phyloP scores from a whole-genome alignment of 2,113 vertebrate species.

The Ophthalmolycus amberensis region DNA sequence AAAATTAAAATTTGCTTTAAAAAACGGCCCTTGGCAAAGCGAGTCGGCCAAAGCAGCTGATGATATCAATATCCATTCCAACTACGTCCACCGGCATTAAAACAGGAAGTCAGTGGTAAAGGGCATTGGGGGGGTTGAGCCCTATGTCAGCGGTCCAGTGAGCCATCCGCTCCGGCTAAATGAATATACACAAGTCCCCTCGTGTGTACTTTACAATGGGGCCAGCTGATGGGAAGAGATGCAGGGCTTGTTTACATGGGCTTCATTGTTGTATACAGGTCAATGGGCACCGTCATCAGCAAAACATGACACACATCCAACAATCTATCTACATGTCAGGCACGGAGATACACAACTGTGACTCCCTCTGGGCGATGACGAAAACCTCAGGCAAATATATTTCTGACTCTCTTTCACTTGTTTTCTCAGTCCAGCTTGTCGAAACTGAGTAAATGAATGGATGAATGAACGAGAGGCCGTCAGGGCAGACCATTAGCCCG shows the following conservation, averaged over 20 bases:
- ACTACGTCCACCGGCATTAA: too few relatives aligned
- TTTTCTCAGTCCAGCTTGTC: neutral
- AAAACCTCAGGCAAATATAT: slow-evolving; percentile 9
- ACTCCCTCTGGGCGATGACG: neutral
- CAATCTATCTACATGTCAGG: neutral
- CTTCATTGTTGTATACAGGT: slow-evolving; percentile 49
- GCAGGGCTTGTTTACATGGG: slow-evolving; percentile 5
- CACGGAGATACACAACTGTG: neutral
- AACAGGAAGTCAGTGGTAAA: too few relatives aligned
- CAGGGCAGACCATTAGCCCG: slow-evolving; percentile 28
- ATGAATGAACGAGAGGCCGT: slow-evolving; percentile 1
- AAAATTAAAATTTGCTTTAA: too few relatives aligned
- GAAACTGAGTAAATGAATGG: slow-evolving; percentile 11
- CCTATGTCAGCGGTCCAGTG: slow-evolving; percentile 29
- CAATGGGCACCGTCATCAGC: slow-evolving; percentile 50
- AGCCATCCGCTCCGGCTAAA: slow-evolving; percentile 17
- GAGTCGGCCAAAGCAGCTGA: too few relatives aligned
- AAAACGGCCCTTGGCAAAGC: too few relatives aligned
- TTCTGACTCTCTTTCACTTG: slow-evolving; percentile 12
- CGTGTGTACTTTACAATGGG: slow-evolving; percentile 50
- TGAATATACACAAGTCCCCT: slow-evolving; percentile 14
- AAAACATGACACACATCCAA: slow-evolving; percentile 43
- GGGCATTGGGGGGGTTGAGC: neutral
- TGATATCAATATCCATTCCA: too few relatives aligned
- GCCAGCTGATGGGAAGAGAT: slow-evolving; percentile 56